These are phyloP conservation scores for Piscicola geometra DNA, from an alignment of 2,888 invertebrate genomes.

Conservation along the genomic window DNA sequence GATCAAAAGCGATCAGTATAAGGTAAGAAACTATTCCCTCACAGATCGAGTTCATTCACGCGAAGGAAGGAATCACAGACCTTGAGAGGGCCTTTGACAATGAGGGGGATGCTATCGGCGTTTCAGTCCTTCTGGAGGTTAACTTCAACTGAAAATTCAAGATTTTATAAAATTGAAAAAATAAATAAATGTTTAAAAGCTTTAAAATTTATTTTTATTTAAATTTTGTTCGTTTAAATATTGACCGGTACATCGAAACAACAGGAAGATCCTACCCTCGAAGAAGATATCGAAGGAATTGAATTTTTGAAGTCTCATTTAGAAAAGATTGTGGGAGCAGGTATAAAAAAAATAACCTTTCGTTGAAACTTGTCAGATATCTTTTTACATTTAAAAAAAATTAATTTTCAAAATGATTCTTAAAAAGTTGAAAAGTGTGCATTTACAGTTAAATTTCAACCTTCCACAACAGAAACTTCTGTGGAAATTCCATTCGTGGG, in stretches of 20 bases:
- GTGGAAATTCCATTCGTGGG: neutral
- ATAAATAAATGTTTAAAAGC: too few relatives aligned
- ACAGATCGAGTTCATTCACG: neutral
- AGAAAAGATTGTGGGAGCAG: neutral
- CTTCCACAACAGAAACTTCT: neutral
- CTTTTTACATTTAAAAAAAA: too few relatives aligned
- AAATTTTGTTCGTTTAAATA: too few relatives aligned
- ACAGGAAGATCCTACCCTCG: too few relatives aligned
- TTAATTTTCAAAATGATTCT: too few relatives aligned
- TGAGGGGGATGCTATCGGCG: neutral
- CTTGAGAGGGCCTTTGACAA: neutral
- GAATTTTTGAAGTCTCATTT: neutral
- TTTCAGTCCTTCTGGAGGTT: neutral
- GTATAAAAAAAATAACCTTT: neutral
- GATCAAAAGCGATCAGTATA: neutral
- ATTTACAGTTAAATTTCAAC: too few relatives aligned
- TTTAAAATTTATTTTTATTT: too few relatives aligned
- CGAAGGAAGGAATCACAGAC: neutral
- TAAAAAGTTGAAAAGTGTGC: too few relatives aligned
- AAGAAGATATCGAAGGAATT: too few relatives aligned
- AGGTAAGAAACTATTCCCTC: too few relatives aligned
- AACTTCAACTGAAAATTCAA: neutral
- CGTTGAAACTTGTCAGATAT: neutral
- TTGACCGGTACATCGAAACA: too few relatives aligned
- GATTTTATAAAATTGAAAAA: too few relatives aligned